Base-by-base conservation (phyloP, 1,140 invertebrate genomes). In the Copidosoma floridanum region DNA sequence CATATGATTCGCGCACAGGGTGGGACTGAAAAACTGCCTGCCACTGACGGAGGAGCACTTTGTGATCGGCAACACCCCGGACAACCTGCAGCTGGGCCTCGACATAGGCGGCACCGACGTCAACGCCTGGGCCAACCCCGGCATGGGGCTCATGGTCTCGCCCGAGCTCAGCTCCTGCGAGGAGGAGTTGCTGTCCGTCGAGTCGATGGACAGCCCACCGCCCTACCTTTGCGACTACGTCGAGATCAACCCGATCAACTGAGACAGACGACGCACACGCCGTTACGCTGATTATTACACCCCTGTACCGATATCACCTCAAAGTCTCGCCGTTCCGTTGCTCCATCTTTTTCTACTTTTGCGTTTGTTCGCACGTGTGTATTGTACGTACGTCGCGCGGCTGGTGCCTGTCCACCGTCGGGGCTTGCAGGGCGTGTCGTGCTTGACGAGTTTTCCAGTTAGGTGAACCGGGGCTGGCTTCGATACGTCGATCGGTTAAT, bases 41-140 rank as follows among this genome's bases (percentile, higher is more conserved):
- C 81, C 82, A 18, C 65, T 84, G 27, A 81, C 78, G 16, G 81
- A 83, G 67, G 80, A 82, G 12, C 81, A 84, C 61, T 85, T 85
- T 65, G 78, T 83, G 5, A 78, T 82, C 62, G 80, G 80, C 3
- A 78, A 78, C 53, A 75, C 72, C 57, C 76, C 77, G 20, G 61
- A 68, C 40, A 78, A 77, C 64, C 66, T 82, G 37, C 73, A 75
- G 55, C 71, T 80, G 52, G 77, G 77, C 47, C 67, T 83, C 16
- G 77, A 80, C 57, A 77, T 81, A 29, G 70, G 66, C 29, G 71
- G 71, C 21, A 71, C 64, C 1, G 70, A 75, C 50, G 69, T 77
- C 11, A 70, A 75, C 61, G 66, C 65, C 23, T 80, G 74, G 75
- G 66, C 61, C 18, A 67, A 72, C 57, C 54, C 71, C n/a, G 48